These are phyloP conservation scores for Drosophila biarmipes DNA, from an alignment of 1,140 invertebrate species.

Conservation along the genomic window DNA sequence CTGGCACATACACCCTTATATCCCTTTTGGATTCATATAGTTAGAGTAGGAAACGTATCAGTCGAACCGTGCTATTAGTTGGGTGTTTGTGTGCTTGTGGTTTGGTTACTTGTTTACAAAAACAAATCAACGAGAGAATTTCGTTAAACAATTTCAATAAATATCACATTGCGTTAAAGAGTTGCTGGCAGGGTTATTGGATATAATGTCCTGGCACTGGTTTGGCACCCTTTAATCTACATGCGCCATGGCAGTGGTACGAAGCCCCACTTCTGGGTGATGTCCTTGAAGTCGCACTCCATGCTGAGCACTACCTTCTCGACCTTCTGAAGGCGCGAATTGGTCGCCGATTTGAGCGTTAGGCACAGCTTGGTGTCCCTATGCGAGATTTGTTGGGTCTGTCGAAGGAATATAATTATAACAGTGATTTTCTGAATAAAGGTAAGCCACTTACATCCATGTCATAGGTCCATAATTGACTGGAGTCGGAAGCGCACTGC, in stretches of 20 bases:
- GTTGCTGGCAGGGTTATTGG: slow-evolving; percentile 56
- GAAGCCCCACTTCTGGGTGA: slow-evolving; percentile 82
- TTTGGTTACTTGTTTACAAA: slow-evolving; percentile 27
- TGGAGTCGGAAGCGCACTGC: slow-evolving; percentile 59
- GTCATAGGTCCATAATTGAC: slow-evolving; percentile 79
- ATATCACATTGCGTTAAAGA: slow-evolving; percentile 76
- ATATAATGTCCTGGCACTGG: slow-evolving; percentile 14
- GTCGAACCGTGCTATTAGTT: neutral
- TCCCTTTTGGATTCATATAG: neutral
- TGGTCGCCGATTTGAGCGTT: slow-evolving; percentile 71
- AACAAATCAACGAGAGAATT: slow-evolving; percentile 51
- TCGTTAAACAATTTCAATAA: slow-evolving; percentile 76
- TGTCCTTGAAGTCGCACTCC: slow-evolving; percentile 75
- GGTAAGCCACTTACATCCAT: slow-evolving; percentile 68
- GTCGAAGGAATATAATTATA: neutral
- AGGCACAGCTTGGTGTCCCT: slow-evolving; percentile 70
- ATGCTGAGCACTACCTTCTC: slow-evolving; percentile 77
- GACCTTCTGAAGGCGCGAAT: slow-evolving; percentile 52
- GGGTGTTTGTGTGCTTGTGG: slow-evolving; percentile 30
- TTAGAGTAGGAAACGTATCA: neutral
- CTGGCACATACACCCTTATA: neutral
- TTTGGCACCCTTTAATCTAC: slow-evolving; percentile 37
- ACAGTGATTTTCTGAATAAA: neutral
- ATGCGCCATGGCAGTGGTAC: slow-evolving; percentile 82
- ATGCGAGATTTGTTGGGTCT: slow-evolving; percentile 83